Evolutionary conservation across 2,113 vertebrate genomes (phyloP).

Genomic region (Notothenia rossii): DNA sequence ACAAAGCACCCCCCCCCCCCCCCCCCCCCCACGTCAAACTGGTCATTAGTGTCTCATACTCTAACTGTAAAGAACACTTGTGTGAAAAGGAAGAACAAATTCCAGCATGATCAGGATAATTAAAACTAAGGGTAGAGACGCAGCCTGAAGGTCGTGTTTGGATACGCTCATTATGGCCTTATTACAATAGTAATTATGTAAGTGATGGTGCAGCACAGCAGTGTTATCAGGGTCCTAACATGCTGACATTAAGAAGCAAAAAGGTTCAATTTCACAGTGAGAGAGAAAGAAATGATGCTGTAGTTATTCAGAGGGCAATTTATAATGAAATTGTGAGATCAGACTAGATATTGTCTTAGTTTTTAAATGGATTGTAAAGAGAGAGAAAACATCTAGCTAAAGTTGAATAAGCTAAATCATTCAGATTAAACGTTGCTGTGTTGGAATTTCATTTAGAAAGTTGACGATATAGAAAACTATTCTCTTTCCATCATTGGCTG

Average conservation of each 20-base stretch:
- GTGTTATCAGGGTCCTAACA: slow-evolving; percentile 50
- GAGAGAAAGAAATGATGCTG: background rate
- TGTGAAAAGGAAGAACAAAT: slow-evolving; percentile 3
- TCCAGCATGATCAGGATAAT: slow-evolving; percentile 57
- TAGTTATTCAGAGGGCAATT: too few relatives aligned
- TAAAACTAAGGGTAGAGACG: slow-evolving; percentile 39
- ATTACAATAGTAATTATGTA: slow-evolving; percentile 71
- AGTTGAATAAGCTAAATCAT: too few relatives aligned
- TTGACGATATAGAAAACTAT: too few relatives aligned
- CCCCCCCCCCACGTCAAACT: slow-evolving; percentile 59
- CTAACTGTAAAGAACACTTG: slow-evolving; percentile 40
- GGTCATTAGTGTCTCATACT: slow-evolving; percentile 72
- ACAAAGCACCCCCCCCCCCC: slow-evolving; percentile 39
- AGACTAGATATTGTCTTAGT: too few relatives aligned
- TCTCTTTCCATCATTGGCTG: too few relatives aligned
- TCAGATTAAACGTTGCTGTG: too few relatives aligned
- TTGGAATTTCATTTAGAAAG: too few relatives aligned
- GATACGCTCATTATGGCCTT: slow-evolving; percentile 63
- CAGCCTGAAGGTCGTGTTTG: slow-evolving; percentile 61
- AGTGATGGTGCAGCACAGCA: slow-evolving; percentile 58
- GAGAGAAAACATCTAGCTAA: too few relatives aligned
- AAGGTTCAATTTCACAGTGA: slow-evolving; percentile 46
- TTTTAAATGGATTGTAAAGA: too few relatives aligned
- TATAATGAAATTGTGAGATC: too few relatives aligned
- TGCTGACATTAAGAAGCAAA: slow-evolving; percentile 55